Percentiles rank a stretch among this genome's conserved stretches.
phyloP scores from a whole-genome alignment of 2,888 invertebrate species.

The Pandemis corylana region DNA sequence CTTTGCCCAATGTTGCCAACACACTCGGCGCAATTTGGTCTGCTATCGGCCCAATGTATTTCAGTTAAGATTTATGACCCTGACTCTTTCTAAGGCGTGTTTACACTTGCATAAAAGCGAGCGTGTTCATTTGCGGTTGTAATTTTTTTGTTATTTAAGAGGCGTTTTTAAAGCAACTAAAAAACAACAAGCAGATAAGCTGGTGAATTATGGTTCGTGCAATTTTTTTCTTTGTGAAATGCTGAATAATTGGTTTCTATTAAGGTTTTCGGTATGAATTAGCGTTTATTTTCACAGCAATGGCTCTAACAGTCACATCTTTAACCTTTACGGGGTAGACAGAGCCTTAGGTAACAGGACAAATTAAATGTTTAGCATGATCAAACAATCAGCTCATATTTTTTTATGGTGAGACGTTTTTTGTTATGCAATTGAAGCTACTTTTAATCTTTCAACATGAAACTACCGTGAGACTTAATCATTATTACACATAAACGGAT shows the following conservation, averaged over 20 bases:
- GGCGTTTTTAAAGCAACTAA: not conserved
- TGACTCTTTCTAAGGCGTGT: conserved; percentile 44
- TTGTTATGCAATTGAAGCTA: not conserved
- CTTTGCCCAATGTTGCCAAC: conserved; percentile 42
- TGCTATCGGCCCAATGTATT: conserved; percentile 71
- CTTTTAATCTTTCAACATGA: too few species aligned
- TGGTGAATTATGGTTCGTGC: not conserved
- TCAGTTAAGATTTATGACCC: conserved; percentile 72
- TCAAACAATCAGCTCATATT: too few species aligned
- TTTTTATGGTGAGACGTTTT: not conserved
- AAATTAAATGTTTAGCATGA: too few species aligned
- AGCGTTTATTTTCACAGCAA: not conserved
- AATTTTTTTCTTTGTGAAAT: not conserved
- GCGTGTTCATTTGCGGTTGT: not conserved
- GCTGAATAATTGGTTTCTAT: not conserved
- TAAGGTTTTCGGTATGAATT: not conserved
- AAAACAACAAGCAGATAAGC: not conserved
- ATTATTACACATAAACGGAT: too few species aligned
- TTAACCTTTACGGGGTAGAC: too few species aligned
- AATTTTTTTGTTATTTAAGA: not conserved
- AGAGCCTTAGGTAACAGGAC: too few species aligned
- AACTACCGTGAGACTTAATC: too few species aligned
- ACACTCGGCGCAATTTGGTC: conserved; percentile 70
- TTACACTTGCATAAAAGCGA: conserved; percentile 24
- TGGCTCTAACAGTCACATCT: too few species aligned